These are phyloP conservation scores for Dreissena polymorpha DNA, from an alignment of 1,140 invertebrate genomes.

Conservation along the genomic window DNA sequence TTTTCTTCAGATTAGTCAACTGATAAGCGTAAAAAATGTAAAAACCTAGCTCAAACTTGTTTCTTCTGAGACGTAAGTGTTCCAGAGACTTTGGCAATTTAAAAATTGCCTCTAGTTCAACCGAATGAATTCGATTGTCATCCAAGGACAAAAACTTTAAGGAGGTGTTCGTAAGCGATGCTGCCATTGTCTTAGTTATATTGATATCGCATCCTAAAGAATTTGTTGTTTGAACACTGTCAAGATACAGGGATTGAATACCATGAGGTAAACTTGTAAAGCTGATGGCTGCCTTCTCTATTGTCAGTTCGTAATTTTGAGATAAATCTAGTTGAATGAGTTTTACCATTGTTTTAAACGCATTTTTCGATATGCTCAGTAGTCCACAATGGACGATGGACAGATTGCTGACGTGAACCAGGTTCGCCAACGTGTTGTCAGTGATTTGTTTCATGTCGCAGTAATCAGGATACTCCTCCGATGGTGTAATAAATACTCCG, in stretches of 20 bases:
- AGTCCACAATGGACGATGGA: too few species aligned
- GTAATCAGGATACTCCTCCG: too few species aligned
- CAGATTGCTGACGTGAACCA: too few species aligned
- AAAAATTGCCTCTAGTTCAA: not conserved
- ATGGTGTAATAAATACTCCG: too few species aligned
- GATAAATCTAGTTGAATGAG: slow-evolving; percentile 30
- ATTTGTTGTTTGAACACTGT: not conserved
- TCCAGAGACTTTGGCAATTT: not conserved
- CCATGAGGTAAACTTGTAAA: slow-evolving; percentile 1
- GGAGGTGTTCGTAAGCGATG: not conserved
- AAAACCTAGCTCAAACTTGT: slow-evolving; percentile 1
- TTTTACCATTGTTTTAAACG: too few species aligned
- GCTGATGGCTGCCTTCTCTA: not conserved
- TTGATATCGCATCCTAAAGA: not conserved
- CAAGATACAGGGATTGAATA: not conserved
- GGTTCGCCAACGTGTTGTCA: too few species aligned
- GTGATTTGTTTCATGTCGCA: too few species aligned
- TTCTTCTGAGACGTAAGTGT: not conserved
- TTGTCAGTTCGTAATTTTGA: not conserved
- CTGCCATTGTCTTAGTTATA: not conserved
- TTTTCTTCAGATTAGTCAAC: not conserved
- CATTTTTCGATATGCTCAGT: too few species aligned
- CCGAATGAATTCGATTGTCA: not conserved
- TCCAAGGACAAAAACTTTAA: slow-evolving; percentile 17
- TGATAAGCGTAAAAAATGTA: slow-evolving; percentile 10